Evolutionary conservation across 2,797 vertebrate genomes (phyloP), one percentile per base, ranked within the genome.

Genomic region (Petrocephalus sullivani): DNA sequence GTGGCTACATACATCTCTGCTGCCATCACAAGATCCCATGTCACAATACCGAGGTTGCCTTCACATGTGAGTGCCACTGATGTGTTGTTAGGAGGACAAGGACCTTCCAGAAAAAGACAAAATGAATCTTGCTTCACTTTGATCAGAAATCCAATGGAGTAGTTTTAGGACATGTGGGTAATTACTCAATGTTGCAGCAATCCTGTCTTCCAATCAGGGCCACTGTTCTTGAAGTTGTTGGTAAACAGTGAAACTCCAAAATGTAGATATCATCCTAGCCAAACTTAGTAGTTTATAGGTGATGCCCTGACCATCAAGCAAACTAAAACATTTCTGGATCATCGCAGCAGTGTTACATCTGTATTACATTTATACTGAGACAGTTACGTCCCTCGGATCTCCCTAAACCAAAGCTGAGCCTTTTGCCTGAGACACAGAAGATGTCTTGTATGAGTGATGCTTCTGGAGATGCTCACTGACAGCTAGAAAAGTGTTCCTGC

Each of bases 81-180:
- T 2, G 89, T 81, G 41, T 90, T 82, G 28, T 28, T 28, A 4
- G 91, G 88, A 46, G 89, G 85, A 88, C 91, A 92, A 12, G 91
- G 90, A 3, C 87, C 91, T 92, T 64, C 12, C 14, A 57, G 96
- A 87, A 19, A 84, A 84, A 84, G 81, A 84, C 8, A 84, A 84
- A 75, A 54, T 81, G 41, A 81, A 81, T 53, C 21, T 84, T 46
- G 81, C 51, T 84, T 49, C 2, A 3, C 21, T 23, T 12, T 41
- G 8, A 12, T 82, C 46, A 82, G 78, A 16, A 46, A 49, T 49
- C 10, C 37, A 82, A 23, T 23, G 49, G 78, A n/a, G 78, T 51
- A 51, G 19, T n/a, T 23, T 82, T 71, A 71, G 33, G 33, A 71
- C 16, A 71, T 71, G 37, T 37, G 33, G 33, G 67, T 71, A 71